Percentiles rank a stretch among this genome's conserved stretches.
phyloP scores from a whole-genome alignment of 2,113 vertebrate species.

The Menidia beryllina region DNA sequence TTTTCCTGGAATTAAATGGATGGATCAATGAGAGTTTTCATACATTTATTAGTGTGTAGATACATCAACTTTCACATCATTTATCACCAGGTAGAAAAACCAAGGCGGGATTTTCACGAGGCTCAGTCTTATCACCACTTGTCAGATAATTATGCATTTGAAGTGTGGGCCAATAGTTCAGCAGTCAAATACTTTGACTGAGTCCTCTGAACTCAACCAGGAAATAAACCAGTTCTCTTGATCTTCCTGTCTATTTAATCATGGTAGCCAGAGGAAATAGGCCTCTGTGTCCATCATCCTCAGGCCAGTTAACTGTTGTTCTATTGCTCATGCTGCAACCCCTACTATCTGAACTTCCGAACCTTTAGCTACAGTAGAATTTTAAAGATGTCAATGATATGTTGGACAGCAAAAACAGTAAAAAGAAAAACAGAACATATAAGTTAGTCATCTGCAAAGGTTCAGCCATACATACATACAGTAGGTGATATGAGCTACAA shows the following conservation, averaged over 20 bases:
- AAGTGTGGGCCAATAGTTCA: slow-evolving; percentile 55
- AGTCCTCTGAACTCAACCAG: slow-evolving; percentile 65
- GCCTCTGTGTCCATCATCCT: slow-evolving; percentile 64
- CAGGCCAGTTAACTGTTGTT: slow-evolving; percentile 53
- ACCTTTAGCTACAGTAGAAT: slow-evolving; percentile 60
- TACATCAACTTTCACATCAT: slow-evolving; percentile 55
- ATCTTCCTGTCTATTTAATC: slow-evolving; percentile 64
- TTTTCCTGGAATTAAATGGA: slow-evolving; percentile 60
- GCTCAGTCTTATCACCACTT: slow-evolving; percentile 45
- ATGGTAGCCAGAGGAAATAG: slow-evolving; percentile 59
- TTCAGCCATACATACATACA: slow-evolving; percentile 55
- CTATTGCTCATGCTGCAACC: slow-evolving; percentile 66
- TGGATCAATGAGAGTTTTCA: slow-evolving; percentile 58
- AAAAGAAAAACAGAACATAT: slow-evolving; percentile 19
- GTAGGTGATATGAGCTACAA: slow-evolving; percentile 43
- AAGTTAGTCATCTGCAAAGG: slow-evolving; percentile 55
- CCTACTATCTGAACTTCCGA: slow-evolving; percentile 52
- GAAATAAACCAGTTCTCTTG: slow-evolving; percentile 65
- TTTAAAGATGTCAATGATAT: slow-evolving; percentile 52
- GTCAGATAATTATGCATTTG: slow-evolving; percentile 62
- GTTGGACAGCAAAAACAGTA: background rate
- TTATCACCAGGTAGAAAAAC: slow-evolving; percentile 24
- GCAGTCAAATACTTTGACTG: slow-evolving; percentile 63
- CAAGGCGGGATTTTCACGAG: slow-evolving; percentile 37
- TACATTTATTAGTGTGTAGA: slow-evolving; percentile 42